A percentile compares a stretch with the other conserved stretches of the same genome.
Evolutionary conservation across 2,797 vertebrate species (phyloP).

Genomic region (Apodemus agrarius): DNA sequence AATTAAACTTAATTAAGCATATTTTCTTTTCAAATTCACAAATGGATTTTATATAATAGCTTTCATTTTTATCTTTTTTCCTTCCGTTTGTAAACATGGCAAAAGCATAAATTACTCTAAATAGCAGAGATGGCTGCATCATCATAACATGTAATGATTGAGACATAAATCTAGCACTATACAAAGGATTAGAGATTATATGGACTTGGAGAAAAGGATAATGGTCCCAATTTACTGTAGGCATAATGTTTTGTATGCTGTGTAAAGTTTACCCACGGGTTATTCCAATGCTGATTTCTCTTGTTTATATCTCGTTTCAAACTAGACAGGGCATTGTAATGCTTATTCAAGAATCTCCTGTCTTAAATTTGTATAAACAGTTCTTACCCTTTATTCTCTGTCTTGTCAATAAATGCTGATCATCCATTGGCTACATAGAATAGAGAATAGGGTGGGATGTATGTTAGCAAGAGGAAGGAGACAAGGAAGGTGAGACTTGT

Average conservation of each 20-base stretch:
- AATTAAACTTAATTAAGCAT: background rate
- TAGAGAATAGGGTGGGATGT: no score
- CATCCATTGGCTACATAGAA: no score
- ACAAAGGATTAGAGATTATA: background rate
- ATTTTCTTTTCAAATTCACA: background rate
- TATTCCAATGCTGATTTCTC: no score
- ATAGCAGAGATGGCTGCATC: background rate
- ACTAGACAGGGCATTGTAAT: no score
- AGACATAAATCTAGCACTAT: background rate
- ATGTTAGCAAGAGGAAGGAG: no score
- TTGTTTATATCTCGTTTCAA: no score
- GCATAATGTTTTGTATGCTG: background rate
- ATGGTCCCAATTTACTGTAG: background rate
- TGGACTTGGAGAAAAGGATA: background rate
- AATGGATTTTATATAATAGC: background rate
- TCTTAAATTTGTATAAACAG: no score
- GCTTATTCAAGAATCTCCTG: no score
- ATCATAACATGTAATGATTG: background rate
- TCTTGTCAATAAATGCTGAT: no score
- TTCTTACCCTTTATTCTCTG: no score
- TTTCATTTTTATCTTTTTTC: constrained; percentile 19
- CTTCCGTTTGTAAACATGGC: background rate
- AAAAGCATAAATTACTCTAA: background rate
- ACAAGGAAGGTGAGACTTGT: no score
- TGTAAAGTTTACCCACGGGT: no score